phyloP scores from a whole-genome alignment of 2,888 invertebrate species.

The Drosophila robusta region DNA sequence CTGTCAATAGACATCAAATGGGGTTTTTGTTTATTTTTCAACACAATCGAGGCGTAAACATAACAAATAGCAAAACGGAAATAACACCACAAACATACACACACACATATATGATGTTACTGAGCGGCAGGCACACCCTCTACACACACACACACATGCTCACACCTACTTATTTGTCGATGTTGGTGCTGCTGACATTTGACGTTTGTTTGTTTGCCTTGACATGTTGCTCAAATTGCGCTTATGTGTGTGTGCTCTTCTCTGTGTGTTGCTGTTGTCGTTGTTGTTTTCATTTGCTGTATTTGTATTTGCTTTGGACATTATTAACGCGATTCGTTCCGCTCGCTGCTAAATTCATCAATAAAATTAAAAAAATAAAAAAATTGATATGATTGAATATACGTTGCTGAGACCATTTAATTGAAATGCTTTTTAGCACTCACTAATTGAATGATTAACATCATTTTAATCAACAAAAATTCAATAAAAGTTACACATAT shows the following conservation, averaged over 20 bases:
- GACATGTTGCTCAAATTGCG: slow-evolving; percentile 72
- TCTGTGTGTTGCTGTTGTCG: slow-evolving; percentile 14
- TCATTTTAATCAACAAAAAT: neutral
- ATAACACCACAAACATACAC: slow-evolving; percentile 24
- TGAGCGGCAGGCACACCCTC: slow-evolving; percentile 21
- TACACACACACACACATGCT: slow-evolving; percentile 12
- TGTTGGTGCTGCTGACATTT: slow-evolving; percentile 45
- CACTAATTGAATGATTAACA: slow-evolving; percentile 17
- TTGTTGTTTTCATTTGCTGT: slow-evolving; percentile 26
- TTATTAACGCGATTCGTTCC: slow-evolving; percentile 55
- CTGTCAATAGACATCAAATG: slow-evolving; percentile 68
- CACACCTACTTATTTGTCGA: slow-evolving; percentile 28
- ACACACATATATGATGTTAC: neutral
- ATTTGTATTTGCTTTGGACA: slow-evolving; percentile 55
- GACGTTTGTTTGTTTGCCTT: slow-evolving; percentile 65
- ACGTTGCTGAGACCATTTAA: slow-evolving; percentile 6
- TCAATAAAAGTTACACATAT: neutral
- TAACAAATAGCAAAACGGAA: slow-evolving; percentile 70
- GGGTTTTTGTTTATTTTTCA: slow-evolving; percentile 71
- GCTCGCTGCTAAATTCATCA: slow-evolving; percentile 23
- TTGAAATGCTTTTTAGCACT: neutral
- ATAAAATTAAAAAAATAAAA: slow-evolving; percentile 21
- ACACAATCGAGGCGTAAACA: slow-evolving; percentile 76
- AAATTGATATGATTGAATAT: neutral
- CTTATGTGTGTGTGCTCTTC: slow-evolving; percentile 27